These are phyloP conservation scores for Desoria tigrina DNA, from an alignment of 2,888 invertebrate species.

Conservation along the genomic window DNA sequence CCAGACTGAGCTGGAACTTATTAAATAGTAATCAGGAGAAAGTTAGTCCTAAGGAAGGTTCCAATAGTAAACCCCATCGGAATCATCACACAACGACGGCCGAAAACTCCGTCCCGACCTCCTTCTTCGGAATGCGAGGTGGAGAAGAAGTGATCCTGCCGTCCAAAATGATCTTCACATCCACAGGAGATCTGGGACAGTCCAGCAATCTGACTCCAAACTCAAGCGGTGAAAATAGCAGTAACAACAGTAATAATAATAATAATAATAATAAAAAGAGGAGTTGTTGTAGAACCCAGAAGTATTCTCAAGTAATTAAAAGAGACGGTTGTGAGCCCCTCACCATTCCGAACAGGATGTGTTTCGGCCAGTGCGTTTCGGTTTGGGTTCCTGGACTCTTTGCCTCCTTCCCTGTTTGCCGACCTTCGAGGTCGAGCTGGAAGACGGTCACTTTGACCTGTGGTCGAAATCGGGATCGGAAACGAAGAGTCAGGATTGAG, in stretches of 20 bases:
- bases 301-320: constrained; percentile 51
- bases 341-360: constrained; percentile 50
- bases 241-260: not conserved
- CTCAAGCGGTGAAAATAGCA: constrained; percentile 11
- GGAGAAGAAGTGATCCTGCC: constrained; percentile 48
- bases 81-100: not conserved
- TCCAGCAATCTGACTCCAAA: constrained; percentile 31
- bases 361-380: constrained; percentile 50
- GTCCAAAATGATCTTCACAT: constrained; percentile 50
- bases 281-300: constrained; percentile 51
- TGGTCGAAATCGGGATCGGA: constrained; percentile 41
- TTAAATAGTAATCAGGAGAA: constrained; percentile 46
- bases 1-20: constrained; percentile 51
- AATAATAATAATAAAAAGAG: constrained; percentile 25
- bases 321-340: constrained; percentile 51
- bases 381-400: constrained; percentile 53
- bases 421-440: constrained; percentile 48
- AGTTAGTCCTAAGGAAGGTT: constrained; percentile 13
- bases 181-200: constrained; percentile 31
- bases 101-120: not conserved
- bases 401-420: constrained; percentile 49
- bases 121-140: constrained; percentile 10
- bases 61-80: constrained; percentile 6
- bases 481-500: constrained; percentile 46
- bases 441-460: constrained; percentile 49